Conservation (phyloP, 1,140 invertebrate genomes). For the Neotoxoptera formosana region DNA sequence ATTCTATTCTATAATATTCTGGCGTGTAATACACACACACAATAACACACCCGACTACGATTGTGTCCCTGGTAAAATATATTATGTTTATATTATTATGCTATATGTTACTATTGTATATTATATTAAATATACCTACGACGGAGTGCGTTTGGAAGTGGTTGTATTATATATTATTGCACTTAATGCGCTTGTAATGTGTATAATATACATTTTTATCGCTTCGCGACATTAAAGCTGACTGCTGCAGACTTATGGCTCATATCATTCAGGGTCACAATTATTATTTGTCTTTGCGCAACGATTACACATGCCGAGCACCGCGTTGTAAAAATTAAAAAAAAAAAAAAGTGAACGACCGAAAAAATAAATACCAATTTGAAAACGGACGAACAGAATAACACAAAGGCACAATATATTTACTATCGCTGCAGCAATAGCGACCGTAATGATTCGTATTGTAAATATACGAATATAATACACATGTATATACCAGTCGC, state of each 20-base stretch:
- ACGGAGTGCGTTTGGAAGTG: background rate
- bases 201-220: slow-evolving; percentile 12
- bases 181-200: background rate
- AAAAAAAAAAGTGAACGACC: background rate
- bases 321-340: background rate
- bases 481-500: background rate
- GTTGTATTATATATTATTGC: background rate
- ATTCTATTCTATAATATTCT: background rate
- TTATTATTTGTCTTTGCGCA: slow-evolving; percentile 25
- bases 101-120: background rate
- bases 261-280: background rate
- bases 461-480: slow-evolving; percentile 27
- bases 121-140: no score
- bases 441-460: background rate
- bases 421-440: background rate
- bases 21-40: background rate
- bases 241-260: background rate
- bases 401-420: background rate
- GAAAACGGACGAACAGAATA: background rate
- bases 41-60: no score
- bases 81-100: no score
- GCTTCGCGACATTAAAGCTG: background rate
- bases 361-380: slow-evolving; percentile 1
- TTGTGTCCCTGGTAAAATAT: no score
- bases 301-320: background rate